These are phyloP conservation scores for Epizoanthus illoricatus DNA, from an alignment of 92 coral and sea anemone species.

Conservation along the genomic window DNA sequence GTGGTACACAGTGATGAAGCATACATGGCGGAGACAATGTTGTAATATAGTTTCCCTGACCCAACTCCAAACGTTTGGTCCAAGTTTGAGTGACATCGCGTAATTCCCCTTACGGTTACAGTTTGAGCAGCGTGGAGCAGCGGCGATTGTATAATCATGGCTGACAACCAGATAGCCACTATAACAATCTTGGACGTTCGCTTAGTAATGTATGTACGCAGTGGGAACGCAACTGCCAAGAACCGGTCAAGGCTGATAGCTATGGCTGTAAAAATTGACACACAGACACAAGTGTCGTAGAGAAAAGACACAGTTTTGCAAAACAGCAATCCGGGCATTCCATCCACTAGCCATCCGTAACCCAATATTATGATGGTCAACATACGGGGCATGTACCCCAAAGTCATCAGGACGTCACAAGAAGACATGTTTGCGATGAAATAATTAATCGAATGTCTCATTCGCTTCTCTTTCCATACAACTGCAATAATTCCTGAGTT, in stretches of 20 bases:
- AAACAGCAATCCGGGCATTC: neutral
- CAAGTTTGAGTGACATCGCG: conserved; percentile 16
- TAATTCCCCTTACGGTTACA: neutral
- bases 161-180: conserved; percentile 15
- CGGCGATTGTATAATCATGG: conserved; percentile 3
- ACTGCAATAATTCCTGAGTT: conserved; percentile 19
- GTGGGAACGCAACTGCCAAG: conserved; percentile 26
- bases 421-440: conserved; percentile 33
- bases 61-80: conserved; percentile 27
- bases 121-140: conserved; percentile 14
- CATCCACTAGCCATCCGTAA: conserved; percentile 19
- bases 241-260: conserved; percentile 36
- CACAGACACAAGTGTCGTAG: conserved; percentile 37
- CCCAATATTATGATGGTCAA: neutral
- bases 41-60: conserved; percentile 23
- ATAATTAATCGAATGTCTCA: conserved; percentile 34
- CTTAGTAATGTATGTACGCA: conserved; percentile 21
- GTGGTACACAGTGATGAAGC: conserved; percentile 21
- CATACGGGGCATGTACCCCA: conserved; percentile 37
- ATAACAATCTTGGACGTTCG: conserved; percentile 21
- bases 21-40: conserved; percentile 18
- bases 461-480: conserved; percentile 26
- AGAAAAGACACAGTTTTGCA: conserved; percentile 29
- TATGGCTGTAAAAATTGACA: conserved; percentile 36
- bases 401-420: conserved; percentile 19